Conservation (phyloP, 2,888 invertebrate species). For the Sabatieria punctata region DNA sequence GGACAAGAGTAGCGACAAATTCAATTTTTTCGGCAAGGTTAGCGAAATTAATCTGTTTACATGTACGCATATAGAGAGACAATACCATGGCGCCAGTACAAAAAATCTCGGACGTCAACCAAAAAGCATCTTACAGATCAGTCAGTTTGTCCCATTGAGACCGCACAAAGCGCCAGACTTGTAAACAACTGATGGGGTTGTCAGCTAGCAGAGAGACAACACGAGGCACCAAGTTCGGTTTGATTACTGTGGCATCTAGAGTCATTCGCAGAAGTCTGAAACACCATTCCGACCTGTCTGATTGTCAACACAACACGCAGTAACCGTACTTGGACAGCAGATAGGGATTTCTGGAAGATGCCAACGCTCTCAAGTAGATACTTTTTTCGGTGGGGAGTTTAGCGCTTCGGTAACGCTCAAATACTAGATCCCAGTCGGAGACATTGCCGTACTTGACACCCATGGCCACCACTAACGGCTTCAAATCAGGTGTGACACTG, state of each 20-base stretch:
- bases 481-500: not conserved
- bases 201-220: constrained; percentile 53
- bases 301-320: not conserved
- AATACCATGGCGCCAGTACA: too few relatives aligned
- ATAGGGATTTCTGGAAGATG: not conserved
- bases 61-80: too few relatives aligned
- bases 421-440: constrained; percentile 16
- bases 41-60: too few relatives aligned
- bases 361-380: not conserved
- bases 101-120: too few relatives aligned
- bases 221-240: constrained; percentile 50
- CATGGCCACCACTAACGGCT: constrained; percentile 7
- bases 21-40: too few relatives aligned
- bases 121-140: constrained; percentile 17
- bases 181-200: constrained; percentile 51
- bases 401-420: constrained; percentile 5
- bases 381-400: not conserved
- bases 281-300: too few relatives aligned
- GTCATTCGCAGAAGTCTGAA: not conserved
- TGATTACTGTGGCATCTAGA: constrained; percentile 39
- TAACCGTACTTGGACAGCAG: not conserved
- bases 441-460: constrained; percentile 17
- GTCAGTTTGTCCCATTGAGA: constrained; percentile 51
- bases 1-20: too few relatives aligned
- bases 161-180: constrained; percentile 55